Conservation (phyloP, 1,140 invertebrate genomes). For the Epicauta chinensis region DNA sequence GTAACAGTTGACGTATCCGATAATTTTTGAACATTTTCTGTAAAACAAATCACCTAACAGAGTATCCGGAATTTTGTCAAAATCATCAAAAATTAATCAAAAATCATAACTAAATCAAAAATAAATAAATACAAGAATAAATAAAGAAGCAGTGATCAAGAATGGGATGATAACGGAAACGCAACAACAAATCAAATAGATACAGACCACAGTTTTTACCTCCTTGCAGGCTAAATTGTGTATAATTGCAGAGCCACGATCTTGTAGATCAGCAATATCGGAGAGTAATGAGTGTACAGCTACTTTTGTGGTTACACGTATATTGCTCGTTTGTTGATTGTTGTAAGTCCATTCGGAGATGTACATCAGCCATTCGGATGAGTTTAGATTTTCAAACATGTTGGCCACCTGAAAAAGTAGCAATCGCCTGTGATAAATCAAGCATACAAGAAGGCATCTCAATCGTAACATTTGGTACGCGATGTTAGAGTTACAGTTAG, state of each 20-base stretch:
- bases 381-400: slow-evolving; percentile 81
- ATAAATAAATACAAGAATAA: no score
- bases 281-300: slow-evolving; percentile 80
- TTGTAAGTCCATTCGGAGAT: slow-evolving; percentile 83
- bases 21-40: slow-evolving; percentile 67
- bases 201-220: slow-evolving; percentile 94
- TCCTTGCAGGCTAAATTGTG: slow-evolving; percentile 92
- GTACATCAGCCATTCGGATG: slow-evolving; percentile 88
- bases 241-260: slow-evolving; percentile 77
- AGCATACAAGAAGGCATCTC: no score
- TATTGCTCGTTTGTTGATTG: slow-evolving; percentile 74
- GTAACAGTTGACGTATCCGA: slow-evolving; percentile 61
- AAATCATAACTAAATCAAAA: no score
- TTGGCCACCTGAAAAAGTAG: slow-evolving; percentile 68
- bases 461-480: no score
- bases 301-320: slow-evolving; percentile 83
- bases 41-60: slow-evolving; percentile 44
- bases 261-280: slow-evolving; percentile 63
- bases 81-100: slow-evolving; percentile 13
- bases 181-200: slow-evolving; percentile 39
- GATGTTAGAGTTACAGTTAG: no score
- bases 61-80: slow-evolving; percentile 14
- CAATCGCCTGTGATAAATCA: no score
- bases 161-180: no score
- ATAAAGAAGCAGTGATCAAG: no score